Percentiles rank a stretch among this genome's conserved stretches.
Evolutionary conservation across 1,140 invertebrate species (phyloP).

Genomic region (Mycetomoellerius zeteki): DNA sequence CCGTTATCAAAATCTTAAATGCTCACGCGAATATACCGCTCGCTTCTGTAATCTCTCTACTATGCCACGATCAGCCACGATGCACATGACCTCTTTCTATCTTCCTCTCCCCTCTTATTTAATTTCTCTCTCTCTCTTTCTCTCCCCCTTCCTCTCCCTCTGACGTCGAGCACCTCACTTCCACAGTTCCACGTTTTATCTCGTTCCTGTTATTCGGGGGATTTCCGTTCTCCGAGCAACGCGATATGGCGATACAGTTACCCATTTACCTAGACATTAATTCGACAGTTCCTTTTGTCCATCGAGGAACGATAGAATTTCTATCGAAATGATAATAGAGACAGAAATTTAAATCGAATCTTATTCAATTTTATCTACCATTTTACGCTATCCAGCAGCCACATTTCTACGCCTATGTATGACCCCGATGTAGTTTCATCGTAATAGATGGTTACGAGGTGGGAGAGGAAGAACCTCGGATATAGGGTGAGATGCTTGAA

Average conservation of each 20-base stretch:
- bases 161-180: background rate
- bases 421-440: conserved; percentile 14
- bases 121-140: background rate
- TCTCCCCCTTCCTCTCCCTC: background rate
- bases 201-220: background rate
- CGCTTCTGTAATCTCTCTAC: background rate
- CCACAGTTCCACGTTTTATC: conserved; percentile 3
- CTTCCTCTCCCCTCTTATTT: background rate
- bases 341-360: background rate
- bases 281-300: background rate
- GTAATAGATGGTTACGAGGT: conserved; percentile 13
- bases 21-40: background rate
- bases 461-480: background rate
- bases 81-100: background rate
- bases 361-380: background rate
- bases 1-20: background rate
- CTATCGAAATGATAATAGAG: background rate
- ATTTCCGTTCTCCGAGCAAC: background rate
- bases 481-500: conserved; percentile 32
- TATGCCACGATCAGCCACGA: background rate
- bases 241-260: background rate
- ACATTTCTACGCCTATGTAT: conserved; percentile 31
- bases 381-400: background rate
- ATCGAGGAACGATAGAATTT: background rate
- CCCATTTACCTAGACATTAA: background rate